Evolutionary conservation across 2,113 vertebrate genomes (phyloP), one percentile per base, ranked within the genome.

Genomic region (Paracanthobrama guichenoti): DNA sequence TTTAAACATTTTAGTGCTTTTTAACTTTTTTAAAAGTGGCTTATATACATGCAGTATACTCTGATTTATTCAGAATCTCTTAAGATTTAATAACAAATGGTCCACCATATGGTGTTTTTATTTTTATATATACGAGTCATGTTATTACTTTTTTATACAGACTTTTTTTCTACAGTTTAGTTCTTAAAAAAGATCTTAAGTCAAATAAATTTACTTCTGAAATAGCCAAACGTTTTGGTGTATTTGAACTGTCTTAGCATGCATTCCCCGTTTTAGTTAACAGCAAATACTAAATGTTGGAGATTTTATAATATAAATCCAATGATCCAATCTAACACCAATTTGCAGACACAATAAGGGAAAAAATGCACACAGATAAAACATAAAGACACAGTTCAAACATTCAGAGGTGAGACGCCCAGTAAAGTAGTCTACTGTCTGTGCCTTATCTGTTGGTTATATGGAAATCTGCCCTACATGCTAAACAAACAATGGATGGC

Each of bases 381-480:
- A 64, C 39, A 78, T 24, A 78, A 46, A 28, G 59, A 64, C 2
- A 8, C n/a, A 24, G 76, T 46, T 42, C 22, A 79, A 79, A 62
- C 76, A 62, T 60, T 79, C 7, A 55, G 48, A 76, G 28, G 50
- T 39, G 28, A 77, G 74, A 35, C 46, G 24, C 28, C 28, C 18
- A 57, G 55, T 24, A 60, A 60, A 24, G 53, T 31, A 44, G 42
- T 42, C 16, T 18, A 26, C 50, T 55, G 80, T 71, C 46, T 60
- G 13, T n/a, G 13, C 71, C 84, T 60, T 81, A 82, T 71, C 81
- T 35, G n/a, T 69, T 42, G 44, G 35, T 84, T 31, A 69, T 73
- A 62, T 82, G 35, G 69, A 84, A 57, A 80, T 35, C 48, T 48
- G 28, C 28, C 44, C 48, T 53, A 66, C 67, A 62, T 84, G 74